These are phyloP conservation scores for Globodera rostochiensis DNA, from an alignment of 1,140 invertebrate genomes.

Conservation along the genomic window DNA sequence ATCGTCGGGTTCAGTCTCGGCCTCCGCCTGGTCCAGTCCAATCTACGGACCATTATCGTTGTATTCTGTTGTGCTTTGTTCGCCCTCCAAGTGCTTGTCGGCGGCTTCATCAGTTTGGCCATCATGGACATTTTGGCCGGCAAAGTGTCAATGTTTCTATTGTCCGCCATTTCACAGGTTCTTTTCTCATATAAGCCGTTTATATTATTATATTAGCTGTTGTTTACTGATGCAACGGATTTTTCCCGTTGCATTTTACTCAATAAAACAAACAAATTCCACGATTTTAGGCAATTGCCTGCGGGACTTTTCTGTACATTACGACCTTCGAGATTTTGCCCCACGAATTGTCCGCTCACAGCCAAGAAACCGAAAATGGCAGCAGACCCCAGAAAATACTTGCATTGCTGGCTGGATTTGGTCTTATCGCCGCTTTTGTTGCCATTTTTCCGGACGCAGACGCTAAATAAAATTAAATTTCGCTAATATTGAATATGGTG, in stretches of 20 bases:
- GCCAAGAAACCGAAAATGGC: slow-evolving; percentile 38
- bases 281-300: slow-evolving; percentile 26
- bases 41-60: slow-evolving; percentile 70
- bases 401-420: slow-evolving; percentile 69
- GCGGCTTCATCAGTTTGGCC: slow-evolving; percentile 60
- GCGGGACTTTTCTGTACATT: slow-evolving; percentile 85
- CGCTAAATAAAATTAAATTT: neutral
- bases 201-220: too few relatives aligned
- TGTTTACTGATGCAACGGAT: too few relatives aligned
- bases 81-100: slow-evolving; percentile 74
- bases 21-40: slow-evolving; percentile 73
- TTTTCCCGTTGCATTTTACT: too few relatives aligned
- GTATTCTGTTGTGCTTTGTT: slow-evolving; percentile 72
- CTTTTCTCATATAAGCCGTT: neutral
- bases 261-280: neutral
- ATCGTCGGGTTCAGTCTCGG: slow-evolving; percentile 73
- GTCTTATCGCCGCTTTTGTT: slow-evolving; percentile 58
- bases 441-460: slow-evolving; percentile 59
- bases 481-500: too few relatives aligned
- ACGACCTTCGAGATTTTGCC: slow-evolving; percentile 87
- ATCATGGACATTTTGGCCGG: slow-evolving; percentile 53
- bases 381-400: slow-evolving; percentile 69
- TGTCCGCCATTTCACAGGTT: slow-evolving; percentile 53
- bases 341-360: slow-evolving; percentile 63
- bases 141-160: slow-evolving; percentile 36